Base-by-base conservation (phyloP, 2,113 vertebrate genomes). In the Onychostoma macrolepis region DNA sequence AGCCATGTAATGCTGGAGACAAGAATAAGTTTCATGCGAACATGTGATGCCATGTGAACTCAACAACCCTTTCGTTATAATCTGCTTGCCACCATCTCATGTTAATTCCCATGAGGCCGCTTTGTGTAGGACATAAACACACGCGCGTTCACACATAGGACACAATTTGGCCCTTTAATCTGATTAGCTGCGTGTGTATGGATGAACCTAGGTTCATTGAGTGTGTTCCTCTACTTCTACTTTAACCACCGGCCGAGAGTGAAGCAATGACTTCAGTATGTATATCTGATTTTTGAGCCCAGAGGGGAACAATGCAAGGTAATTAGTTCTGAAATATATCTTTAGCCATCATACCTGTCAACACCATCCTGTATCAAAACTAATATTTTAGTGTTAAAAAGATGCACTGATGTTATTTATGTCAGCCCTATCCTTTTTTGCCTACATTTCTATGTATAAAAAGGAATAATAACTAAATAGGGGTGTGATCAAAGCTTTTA, bases 121-220 rank as follows among this genome's bases (percentile, higher is more conserved):
- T 87, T 77, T 87, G 77, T 71, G 61, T 86, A 77, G 69, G 76
- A 45, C 65, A 38, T 65, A 87, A 63, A 82, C 77, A 81, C 78
- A 83, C 69, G 75, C 74, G n/a, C 45, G 33, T 48, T 86, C 72
- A 87, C 61, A 79, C 61, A 86, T 72, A 85, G 67, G 69, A 78
- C 72, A 74, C 80, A 87, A 87, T 89, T 84, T 5, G 87, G 48
- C 82, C 87, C 61, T 86, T 79, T 90, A 92, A 91, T 91, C 78
- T 87, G 28, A 92, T 90, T 88, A 85, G 86, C 33, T 86, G 28
- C 87, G 36, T 84, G 41, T 87, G 53, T 86, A 75, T 85, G 85
- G 65, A 75, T 90, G 45, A 84, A 88, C 89, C 65, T 87, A 61
- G 17, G 45, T 87, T 89, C 85, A 84, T 43, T 12, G 78, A 83